Evolutionary conservation across 2,113 vertebrate genomes (phyloP).

Genomic region (Corynorhinus townsendii): DNA sequence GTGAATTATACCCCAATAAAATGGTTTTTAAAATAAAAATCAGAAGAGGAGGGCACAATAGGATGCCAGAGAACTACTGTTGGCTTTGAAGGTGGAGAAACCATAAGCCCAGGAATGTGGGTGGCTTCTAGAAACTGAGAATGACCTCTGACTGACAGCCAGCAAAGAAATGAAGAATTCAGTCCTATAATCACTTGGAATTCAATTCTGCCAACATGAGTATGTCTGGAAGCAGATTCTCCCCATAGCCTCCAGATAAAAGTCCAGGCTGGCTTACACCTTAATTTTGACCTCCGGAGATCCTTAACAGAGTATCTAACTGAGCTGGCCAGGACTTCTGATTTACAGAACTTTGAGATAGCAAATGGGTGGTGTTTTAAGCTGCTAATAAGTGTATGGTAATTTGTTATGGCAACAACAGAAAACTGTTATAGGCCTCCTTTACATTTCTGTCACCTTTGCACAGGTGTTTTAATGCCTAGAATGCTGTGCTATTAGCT

Average conservation of each 20-base stretch:
- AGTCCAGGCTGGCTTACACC: background rate
- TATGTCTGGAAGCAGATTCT: background rate
- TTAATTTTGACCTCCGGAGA: background rate
- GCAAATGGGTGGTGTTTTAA: background rate
- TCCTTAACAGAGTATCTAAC: background rate
- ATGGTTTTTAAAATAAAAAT: background rate
- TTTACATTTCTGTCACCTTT: background rate
- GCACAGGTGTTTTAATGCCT: background rate
- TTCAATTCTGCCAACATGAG: background rate
- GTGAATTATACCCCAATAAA: background rate
- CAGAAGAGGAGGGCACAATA: background rate
- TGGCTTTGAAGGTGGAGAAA: background rate
- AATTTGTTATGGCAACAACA: background rate
- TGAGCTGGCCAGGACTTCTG: background rate
- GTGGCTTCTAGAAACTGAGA: background rate
- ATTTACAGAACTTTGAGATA: background rate
- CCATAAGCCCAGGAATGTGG: background rate
- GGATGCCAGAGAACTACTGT: background rate
- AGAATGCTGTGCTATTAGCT: background rate
- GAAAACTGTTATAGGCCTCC: background rate
- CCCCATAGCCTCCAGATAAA: background rate
- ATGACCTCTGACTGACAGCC: background rate
- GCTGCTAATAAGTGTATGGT: background rate
- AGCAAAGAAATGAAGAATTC: background rate
- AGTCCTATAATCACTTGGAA: background rate